Conservation (phyloP, 1,140 invertebrate species). For the Drosophila persimilis region DNA sequence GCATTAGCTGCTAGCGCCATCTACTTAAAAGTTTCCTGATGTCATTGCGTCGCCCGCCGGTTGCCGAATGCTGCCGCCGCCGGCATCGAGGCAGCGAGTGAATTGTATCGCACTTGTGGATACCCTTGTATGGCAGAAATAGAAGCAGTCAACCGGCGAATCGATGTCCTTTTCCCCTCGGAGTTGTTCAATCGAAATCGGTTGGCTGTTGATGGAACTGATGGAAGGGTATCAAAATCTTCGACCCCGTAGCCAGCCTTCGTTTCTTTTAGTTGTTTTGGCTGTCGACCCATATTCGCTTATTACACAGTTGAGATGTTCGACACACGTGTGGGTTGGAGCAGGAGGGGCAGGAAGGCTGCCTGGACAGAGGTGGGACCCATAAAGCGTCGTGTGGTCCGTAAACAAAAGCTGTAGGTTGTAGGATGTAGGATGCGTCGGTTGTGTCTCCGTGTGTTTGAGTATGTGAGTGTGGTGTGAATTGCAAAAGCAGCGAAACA, state of each 20-base stretch:
- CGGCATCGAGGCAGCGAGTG: background rate
- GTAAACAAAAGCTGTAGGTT: constrained; percentile 53
- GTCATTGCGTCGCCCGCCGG: constrained; percentile 31
- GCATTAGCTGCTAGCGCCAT: constrained; percentile 33
- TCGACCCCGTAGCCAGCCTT: too few relatives aligned
- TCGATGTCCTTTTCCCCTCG: too few relatives aligned
- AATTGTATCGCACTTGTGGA: background rate
- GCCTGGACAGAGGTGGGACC: constrained; percentile 21
- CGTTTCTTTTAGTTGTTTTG: constrained; percentile 8
- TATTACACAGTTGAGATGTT: constrained; percentile 59
- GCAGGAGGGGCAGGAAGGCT: background rate
- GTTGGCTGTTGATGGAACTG: too few relatives aligned
- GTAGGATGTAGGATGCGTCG: constrained; percentile 19
- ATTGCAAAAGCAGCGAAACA: constrained; percentile 44
- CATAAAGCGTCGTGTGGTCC: constrained; percentile 62
- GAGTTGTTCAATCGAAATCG: too few relatives aligned
- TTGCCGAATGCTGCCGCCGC: too few relatives aligned
- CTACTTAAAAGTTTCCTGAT: constrained; percentile 62
- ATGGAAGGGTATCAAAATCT: too few relatives aligned
- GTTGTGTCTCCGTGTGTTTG: constrained; percentile 5
- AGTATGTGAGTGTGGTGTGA: constrained; percentile 51
- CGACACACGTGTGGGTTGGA: constrained; percentile 15
- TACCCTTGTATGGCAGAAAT: background rate
- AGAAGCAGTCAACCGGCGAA: too few relatives aligned
- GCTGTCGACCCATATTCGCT: constrained; percentile 53